Conservation (phyloP, 2,888 invertebrate genomes). For the Coronaproctus castanopsis region DNA sequence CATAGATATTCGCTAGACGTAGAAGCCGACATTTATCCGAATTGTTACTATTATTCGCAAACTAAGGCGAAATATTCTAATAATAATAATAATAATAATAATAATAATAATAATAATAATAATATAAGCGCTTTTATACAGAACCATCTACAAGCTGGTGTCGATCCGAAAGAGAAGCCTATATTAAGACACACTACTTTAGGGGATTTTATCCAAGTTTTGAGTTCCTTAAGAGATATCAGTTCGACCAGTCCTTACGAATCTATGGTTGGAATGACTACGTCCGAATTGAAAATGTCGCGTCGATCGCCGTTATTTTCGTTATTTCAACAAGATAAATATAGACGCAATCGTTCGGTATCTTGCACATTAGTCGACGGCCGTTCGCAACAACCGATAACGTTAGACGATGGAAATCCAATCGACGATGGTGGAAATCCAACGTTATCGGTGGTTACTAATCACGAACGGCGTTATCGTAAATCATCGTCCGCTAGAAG, state of each 20-base stretch:
- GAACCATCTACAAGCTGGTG: background rate
- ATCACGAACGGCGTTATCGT: too few relatives aligned
- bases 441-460: too few relatives aligned
- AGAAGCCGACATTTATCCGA: constrained; percentile 2
- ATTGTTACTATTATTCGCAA: background rate
- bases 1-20: constrained; percentile 8
- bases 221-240: constrained; percentile 40
- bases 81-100: too few relatives aligned
- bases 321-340: constrained; percentile 9
- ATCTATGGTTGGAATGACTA: background rate
- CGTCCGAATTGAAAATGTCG: background rate
- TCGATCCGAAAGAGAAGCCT: constrained; percentile 24
- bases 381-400: background rate
- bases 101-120: too few relatives aligned
- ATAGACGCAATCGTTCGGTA: background rate
- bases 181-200: constrained; percentile 62
- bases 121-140: background rate
- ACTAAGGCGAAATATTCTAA: constrained; percentile 1
- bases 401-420: background rate
- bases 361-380: background rate
- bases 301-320: constrained; percentile 13
- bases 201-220: constrained; percentile 56
- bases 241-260: constrained; percentile 26
- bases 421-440: too few relatives aligned
- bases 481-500: background rate